Percentiles rank a stretch among this genome's conserved stretches.
Evolutionary conservation across 2,113 vertebrate genomes (phyloP).

Genomic region (Neodon shergylaensis): DNA sequence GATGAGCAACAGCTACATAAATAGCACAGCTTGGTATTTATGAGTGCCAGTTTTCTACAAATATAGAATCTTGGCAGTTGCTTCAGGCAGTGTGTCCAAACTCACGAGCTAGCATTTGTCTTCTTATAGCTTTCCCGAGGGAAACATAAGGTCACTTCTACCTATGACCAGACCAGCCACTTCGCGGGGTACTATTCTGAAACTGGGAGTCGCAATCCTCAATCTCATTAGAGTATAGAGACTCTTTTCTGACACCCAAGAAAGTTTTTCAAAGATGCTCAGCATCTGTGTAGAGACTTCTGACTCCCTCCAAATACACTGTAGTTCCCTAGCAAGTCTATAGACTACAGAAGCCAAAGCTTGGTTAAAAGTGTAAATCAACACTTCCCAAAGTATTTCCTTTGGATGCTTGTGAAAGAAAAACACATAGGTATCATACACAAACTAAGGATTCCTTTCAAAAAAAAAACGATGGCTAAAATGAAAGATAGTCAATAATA

Average conservation of each 20-base stretch:
- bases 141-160: background rate
- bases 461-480: slow-evolving; percentile 30
- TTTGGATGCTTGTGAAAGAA: background rate
- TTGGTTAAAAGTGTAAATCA: background rate
- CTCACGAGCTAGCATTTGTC: slow-evolving; percentile 19
- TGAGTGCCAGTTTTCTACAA: slow-evolving; percentile 75
- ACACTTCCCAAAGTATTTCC: background rate
- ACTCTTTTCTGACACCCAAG: background rate
- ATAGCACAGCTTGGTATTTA: slow-evolving; percentile 75
- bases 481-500: background rate
- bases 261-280: background rate
- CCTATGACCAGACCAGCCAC: background rate
- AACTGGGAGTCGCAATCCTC: background rate
- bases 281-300: background rate
- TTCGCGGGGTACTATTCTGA: background rate
- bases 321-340: background rate
- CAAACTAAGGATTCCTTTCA: slow-evolving; percentile 6
- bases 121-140: background rate
- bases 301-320: background rate
- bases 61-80: slow-evolving; percentile 67
- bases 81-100: background rate
- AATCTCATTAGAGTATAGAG: background rate
- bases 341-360: background rate
- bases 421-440: background rate
- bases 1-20: slow-evolving; percentile 72